Conservation (phyloP, 2,888 invertebrate species). For the Hypselothyrea guttata region DNA sequence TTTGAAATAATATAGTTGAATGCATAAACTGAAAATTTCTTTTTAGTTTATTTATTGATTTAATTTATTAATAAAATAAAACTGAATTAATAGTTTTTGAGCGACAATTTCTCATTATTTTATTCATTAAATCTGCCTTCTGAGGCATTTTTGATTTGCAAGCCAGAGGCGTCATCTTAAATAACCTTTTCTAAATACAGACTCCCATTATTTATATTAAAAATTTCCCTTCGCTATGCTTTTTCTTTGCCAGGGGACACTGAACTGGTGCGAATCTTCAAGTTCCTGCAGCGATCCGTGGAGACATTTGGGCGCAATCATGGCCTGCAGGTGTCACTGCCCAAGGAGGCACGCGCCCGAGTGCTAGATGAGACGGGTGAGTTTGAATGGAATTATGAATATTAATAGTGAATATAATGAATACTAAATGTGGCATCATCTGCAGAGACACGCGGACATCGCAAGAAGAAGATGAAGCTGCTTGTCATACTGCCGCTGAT, state of each 20-base stretch:
- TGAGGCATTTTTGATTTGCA: too few species aligned
- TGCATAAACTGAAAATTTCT: too few species aligned
- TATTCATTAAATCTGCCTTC: too few species aligned
- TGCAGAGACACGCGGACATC: conserved; percentile 64
- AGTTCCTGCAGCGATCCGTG: conserved; percentile 78
- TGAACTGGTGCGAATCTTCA: conserved; percentile 72
- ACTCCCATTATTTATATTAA: too few species aligned
- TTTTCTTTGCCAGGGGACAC: conserved; percentile 69
- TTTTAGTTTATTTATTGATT: too few species aligned
- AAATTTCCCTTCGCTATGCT: neutral
- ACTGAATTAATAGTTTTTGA: too few species aligned
- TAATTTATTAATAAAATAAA: too few species aligned
- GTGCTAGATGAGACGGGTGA: conserved; percentile 73
- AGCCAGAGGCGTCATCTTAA: too few species aligned
- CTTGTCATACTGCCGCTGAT: conserved; percentile 79
- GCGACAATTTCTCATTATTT: too few species aligned
- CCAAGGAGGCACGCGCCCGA: conserved; percentile 74
- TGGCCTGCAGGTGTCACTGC: conserved; percentile 76
- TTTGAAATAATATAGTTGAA: too few species aligned
- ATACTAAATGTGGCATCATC: neutral
- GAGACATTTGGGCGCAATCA: conserved; percentile 79
- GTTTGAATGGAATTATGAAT: neutral
- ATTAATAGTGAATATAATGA: neutral
- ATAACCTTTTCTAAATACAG: too few species aligned
- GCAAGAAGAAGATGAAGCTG: conserved; percentile 75